Evolutionary conservation across 2,113 vertebrate species (phyloP), one percentile per base, ranked within the genome.

Genomic region (Tyrannus savana): DNA sequence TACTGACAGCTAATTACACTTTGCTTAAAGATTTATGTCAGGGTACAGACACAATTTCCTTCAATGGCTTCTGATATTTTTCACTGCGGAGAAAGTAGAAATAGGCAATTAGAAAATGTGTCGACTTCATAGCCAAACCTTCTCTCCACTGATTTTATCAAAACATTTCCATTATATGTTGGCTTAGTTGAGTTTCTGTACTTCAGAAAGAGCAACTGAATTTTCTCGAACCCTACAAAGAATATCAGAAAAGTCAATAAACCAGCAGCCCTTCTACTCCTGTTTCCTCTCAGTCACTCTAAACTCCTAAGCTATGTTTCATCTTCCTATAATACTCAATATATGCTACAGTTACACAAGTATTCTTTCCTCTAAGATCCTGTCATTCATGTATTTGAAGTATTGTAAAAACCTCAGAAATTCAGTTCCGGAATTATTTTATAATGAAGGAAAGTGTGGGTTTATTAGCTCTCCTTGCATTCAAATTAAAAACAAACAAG

Each of bases 1-100:
- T 82, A 72, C 93, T 94, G 89, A 90, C 86, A 94, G 77, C 69
- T 94, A 95, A 92, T 91, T 89, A 92, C 52, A 82, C 52, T 81
- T 91, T 4, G 3, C 52, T 44, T 56, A 74, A 93, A 77, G 82
- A 90, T 86, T 96, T 94, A 71, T 93, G 83, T 90, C 64, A 88
- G 47, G 86, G 76, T 71, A 86, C 53, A 86, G 39, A 69, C 46
- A 67, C 75, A 14, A 86, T 55, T 92, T 94, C 79, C n/a, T 90
- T 88, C 87, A 92, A 16, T 39, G 85, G 47, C 64, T 94, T 90
- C 79, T 74, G 68, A 67, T 85, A 69, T 83, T 92, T 96, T 88
- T 82, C 60, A 86, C 17, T 7, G 37, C 89, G 68, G 72, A 74
- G 33, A 62, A 91, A 80, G 68, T 72, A 73, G 64, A 94, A 94